These are phyloP conservation scores for Plemyria rubiginata DNA, from an alignment of 2,888 invertebrate genomes.

Conservation along the genomic window DNA sequence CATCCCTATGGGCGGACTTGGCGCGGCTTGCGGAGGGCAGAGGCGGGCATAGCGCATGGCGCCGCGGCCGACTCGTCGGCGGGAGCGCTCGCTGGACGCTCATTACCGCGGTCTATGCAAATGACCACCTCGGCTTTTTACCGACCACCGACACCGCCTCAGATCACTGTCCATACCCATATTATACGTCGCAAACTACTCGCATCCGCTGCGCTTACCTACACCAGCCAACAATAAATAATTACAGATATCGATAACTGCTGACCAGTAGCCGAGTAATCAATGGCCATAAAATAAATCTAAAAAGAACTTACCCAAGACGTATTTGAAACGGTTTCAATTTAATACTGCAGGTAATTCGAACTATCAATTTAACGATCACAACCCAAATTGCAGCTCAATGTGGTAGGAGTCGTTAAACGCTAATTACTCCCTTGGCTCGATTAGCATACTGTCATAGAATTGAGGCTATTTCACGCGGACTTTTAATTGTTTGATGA, in stretches of 20 bases:
- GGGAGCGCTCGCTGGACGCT: constrained; percentile 53
- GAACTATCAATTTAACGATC: constrained; percentile 52
- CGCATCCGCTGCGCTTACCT: constrained; percentile 74
- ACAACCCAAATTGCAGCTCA: constrained; percentile 54
- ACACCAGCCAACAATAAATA: constrained; percentile 75
- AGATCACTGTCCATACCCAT: constrained; percentile 73
- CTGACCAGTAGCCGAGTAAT: constrained; percentile 60
- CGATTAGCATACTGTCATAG: constrained; percentile 61
- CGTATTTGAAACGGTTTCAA: constrained; percentile 45
- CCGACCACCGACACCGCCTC: constrained; percentile 67
- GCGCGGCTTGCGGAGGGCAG: constrained; percentile 40
- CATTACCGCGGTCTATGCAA: constrained; percentile 80
- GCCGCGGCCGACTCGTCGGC: constrained; percentile 46
- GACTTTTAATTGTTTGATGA: constrained; percentile 69
- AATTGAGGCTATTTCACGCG: constrained; percentile 61
- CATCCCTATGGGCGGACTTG: constrained; percentile 55
- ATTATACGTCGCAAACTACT: constrained; percentile 80
- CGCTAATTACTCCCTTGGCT: constrained; percentile 58
- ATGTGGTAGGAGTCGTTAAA: constrained; percentile 59
- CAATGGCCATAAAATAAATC: constrained; percentile 61
- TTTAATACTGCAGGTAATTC: constrained; percentile 48
- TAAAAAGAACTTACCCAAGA: constrained; percentile 47
- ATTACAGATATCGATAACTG: constrained; percentile 75
- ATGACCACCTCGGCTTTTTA: constrained; percentile 78
- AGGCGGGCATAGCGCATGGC: background rate